phyloP scores from a whole-genome alignment of 2,113 vertebrate genomes.

The Lichenostomus cassidix region DNA sequence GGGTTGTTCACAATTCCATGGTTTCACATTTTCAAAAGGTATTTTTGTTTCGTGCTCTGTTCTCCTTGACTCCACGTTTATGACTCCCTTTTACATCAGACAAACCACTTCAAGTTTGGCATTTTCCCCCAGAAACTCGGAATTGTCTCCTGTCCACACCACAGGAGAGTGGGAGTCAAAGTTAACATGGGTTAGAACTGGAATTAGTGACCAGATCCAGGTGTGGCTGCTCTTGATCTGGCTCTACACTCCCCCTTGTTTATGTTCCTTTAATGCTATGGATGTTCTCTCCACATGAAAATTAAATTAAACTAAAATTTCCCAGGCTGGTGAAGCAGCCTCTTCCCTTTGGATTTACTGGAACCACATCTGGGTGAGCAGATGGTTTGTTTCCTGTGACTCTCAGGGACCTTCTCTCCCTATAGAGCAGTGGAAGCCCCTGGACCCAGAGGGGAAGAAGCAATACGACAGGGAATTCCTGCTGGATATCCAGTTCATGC shows the following conservation, averaged over 20 bases:
- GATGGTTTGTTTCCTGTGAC: neutral
- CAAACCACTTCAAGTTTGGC: fast-evolving
- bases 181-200: neutral
- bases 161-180: fast-evolving
- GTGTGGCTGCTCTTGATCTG: neutral
- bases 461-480: conserved; percentile 92
- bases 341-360: neutral
- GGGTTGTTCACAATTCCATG: neutral
- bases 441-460: conserved; percentile 85
- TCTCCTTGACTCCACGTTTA: fast-evolving
- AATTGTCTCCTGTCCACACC: neutral
- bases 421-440: conserved; percentile 75
- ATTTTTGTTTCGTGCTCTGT: fast-evolving
- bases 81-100: neutral
- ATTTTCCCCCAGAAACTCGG: neutral
- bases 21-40: neutral
- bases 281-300: neutral
- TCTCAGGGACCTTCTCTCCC: conserved; percentile 10
- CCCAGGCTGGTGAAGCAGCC: neutral
- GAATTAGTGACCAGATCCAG: fast-evolving
- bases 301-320: neutral
- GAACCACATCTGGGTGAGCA: fast-evolving
- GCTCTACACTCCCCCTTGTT: fast-evolving
- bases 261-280: fast-evolving
- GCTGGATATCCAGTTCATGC: conserved; percentile 93